phyloP scores from a whole-genome alignment of 2,113 vertebrate genomes.

The Meriones unguiculatus region DNA sequence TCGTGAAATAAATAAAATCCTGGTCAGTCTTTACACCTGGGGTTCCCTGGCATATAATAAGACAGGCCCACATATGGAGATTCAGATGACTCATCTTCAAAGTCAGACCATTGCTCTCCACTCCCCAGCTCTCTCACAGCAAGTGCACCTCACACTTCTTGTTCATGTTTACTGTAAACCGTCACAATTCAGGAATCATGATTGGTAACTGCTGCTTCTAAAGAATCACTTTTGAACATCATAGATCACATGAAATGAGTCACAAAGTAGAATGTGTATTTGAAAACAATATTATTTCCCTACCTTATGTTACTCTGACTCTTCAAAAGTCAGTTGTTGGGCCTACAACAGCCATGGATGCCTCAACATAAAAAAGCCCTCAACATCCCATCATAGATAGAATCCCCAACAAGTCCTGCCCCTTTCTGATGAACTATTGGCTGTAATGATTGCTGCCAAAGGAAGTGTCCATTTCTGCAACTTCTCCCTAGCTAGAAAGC shows the following conservation, averaged over 20 bases:
- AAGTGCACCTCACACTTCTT: not conserved
- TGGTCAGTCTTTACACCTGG: conserved; percentile 64
- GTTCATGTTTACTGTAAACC: not conserved
- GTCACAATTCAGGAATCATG: not conserved
- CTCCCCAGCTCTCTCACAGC: not conserved
- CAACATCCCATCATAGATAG: not conserved
- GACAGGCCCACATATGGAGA: conserved; percentile 46
- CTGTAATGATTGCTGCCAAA: not conserved
- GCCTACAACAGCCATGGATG: not conserved
- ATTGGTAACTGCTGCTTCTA: conserved; percentile 44
- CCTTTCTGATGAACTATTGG: not conserved
- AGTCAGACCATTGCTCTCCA: not conserved
- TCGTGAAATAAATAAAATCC: conserved; percentile 54
- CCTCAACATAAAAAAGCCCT: not conserved
- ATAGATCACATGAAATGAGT: conserved; percentile 63
- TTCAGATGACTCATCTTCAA: conserved; percentile 26
- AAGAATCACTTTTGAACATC: conserved; percentile 36
- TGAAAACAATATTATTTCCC: conserved; percentile 16
- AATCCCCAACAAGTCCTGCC: not conserved
- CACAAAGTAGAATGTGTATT: conserved; percentile 55
- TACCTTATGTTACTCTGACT: not conserved
- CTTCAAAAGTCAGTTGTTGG: not conserved
- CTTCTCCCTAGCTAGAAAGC: not conserved
- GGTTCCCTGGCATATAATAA: conserved; percentile 40
- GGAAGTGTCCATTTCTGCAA: too few species aligned